Evolutionary conservation across 2,888 invertebrate genomes (phyloP).

Genomic region (Melanchra persicariae): DNA sequence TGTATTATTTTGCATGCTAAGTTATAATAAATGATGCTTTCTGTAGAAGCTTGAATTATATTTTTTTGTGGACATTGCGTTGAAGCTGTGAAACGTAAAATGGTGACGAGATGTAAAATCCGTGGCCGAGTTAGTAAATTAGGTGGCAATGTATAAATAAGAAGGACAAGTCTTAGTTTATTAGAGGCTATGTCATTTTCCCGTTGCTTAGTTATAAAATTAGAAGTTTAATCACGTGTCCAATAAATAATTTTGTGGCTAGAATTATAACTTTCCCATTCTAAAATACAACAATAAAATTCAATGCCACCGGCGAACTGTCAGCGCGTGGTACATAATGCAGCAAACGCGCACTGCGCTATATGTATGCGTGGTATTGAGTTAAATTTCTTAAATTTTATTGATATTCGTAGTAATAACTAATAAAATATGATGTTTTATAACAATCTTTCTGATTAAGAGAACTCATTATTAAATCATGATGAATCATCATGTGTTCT

Average conservation of each 20-base stretch:
- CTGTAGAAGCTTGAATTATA: conserved; percentile 3
- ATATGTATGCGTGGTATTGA: no score
- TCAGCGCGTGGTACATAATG: no score
- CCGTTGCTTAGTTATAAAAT: not conserved
- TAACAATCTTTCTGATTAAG: no score
- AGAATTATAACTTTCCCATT: not conserved
- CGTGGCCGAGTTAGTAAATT: not conserved
- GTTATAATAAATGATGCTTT: conserved; percentile 1
- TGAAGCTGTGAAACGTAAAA: not conserved
- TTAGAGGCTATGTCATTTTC: not conserved
- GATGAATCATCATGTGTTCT: no score
- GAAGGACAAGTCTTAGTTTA: not conserved
- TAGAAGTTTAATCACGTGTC: not conserved
- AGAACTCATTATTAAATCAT: no score
- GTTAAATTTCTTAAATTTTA: no score
- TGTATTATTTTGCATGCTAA: conserved; percentile 1
- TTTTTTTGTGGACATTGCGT: not conserved
- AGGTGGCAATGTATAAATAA: no score
- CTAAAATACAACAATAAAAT: no score
- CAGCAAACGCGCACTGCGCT: no score
- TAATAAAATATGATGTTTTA: no score
- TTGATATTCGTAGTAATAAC: no score
- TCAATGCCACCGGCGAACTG: no score
- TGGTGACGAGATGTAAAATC: not conserved
- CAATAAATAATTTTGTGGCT: not conserved